Evolutionary conservation across 2,888 invertebrate genomes (phyloP).

Genomic region (Erpobdella octoculata): DNA sequence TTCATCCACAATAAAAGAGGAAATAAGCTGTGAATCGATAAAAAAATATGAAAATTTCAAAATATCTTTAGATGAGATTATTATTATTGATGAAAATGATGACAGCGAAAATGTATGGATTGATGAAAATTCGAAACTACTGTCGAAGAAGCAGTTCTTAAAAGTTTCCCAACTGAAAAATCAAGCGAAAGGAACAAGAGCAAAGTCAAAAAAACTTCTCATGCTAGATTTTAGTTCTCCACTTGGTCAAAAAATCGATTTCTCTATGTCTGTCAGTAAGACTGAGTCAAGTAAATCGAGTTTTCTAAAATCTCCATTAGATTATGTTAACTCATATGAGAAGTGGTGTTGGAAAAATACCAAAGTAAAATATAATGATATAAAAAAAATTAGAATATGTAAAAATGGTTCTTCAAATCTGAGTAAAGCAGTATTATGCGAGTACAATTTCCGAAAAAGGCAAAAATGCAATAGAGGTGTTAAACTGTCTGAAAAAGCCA

Average conservation of each 20-base stretch:
- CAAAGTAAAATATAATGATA: neutral
- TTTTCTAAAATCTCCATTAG: neutral
- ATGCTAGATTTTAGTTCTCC: slow-evolving; percentile 1
- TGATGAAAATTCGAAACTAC: neutral
- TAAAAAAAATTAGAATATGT: neutral
- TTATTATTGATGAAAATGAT: neutral
- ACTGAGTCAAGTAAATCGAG: neutral
- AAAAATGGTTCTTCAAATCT: neutral
- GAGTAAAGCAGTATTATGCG: neutral
- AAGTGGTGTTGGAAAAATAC: neutral
- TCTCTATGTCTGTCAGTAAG: too few species aligned
- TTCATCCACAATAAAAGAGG: neutral
- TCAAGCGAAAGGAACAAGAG: neutral
- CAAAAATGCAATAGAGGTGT: neutral
- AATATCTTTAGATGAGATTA: neutral
- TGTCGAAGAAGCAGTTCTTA: neutral
- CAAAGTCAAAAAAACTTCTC: neutral
- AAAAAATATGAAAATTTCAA: neutral
- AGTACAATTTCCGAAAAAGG: slow-evolving; percentile 2
- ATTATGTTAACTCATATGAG: neutral
- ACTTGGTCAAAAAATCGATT: neutral
- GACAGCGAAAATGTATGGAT: neutral
- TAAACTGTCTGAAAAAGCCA: neutral
- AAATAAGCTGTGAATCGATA: neutral
- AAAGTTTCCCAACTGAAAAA: neutral